Percentiles rank a stretch among this genome's conserved stretches.
Conservation (phyloP, 1,140 invertebrate genomes). For the Pantala flavescens region DNA sequence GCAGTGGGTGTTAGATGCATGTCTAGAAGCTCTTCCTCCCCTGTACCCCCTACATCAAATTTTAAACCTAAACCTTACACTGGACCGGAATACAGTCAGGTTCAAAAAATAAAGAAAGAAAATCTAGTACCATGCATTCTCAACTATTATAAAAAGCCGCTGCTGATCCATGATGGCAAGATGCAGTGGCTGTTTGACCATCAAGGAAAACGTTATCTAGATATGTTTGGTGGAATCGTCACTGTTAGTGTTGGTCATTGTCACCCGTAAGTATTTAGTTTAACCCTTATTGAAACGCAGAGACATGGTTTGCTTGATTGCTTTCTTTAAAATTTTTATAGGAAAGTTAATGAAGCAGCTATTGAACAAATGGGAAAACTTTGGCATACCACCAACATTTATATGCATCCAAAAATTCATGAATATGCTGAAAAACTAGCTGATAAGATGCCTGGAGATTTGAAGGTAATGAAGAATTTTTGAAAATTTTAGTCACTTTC, state of each 20-base stretch:
- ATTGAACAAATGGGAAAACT: slow-evolving; percentile 67
- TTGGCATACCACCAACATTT: slow-evolving; percentile 88
- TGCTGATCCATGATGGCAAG: slow-evolving; percentile 74
- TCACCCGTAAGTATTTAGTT: slow-evolving; percentile 75
- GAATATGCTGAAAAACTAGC: slow-evolving; percentile 79
- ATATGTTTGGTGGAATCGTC: slow-evolving; percentile 92
- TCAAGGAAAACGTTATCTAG: slow-evolving; percentile 75
- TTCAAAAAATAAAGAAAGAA: slow-evolving; percentile 43
- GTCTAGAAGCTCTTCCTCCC: neutral
- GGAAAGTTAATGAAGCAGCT: slow-evolving; percentile 65
- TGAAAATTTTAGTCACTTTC: neutral
- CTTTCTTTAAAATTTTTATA: slow-evolving; percentile 26
- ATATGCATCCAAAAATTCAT: slow-evolving; percentile 78
- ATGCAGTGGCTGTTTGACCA: slow-evolving; percentile 91
- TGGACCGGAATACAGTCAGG: slow-evolving; percentile 48
- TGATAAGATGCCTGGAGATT: slow-evolving; percentile 67
- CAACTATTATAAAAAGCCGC: slow-evolving; percentile 70
- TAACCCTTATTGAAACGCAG: neutral
- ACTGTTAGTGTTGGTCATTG: slow-evolving; percentile 96
- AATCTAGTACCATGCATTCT: slow-evolving; percentile 60
- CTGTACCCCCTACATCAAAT: neutral
- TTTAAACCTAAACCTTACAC: neutral
- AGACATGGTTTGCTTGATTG: too few species aligned
- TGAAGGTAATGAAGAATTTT: slow-evolving; percentile 51
- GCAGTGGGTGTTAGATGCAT: neutral